phyloP scores from a whole-genome alignment of 53 echinoderm and acorn worm genomes.

The Arbacia lixula region DNA sequence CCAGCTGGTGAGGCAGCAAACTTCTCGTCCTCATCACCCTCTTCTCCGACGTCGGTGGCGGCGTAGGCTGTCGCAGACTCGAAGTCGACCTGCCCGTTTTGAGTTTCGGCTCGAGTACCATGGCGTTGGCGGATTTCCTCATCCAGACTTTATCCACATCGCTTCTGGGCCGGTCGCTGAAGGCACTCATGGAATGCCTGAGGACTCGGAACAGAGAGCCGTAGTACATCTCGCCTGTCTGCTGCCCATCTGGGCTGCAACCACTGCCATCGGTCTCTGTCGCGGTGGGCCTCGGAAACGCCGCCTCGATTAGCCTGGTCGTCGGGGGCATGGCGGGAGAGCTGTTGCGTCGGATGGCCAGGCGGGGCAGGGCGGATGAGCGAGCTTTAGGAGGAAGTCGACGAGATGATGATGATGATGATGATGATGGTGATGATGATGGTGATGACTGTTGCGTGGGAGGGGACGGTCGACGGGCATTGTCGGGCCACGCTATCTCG shows the following conservation, averaged over 20 bases:
- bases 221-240: constrained; percentile 41
- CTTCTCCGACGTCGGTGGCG: constrained; percentile 2
- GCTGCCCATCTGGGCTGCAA: not conserved
- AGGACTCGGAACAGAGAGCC: constrained; percentile 39
- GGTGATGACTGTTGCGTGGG: not conserved
- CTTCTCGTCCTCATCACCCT: not conserved
- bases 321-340: constrained; percentile 14
- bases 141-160: not conserved
- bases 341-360: constrained; percentile 22
- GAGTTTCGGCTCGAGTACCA: not conserved
- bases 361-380: constrained; percentile 4
- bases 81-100: not conserved
- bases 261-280: not conserved
- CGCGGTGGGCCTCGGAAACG: not conserved
- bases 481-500: not conserved
- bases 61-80: not conserved
- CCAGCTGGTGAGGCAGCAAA: not conserved
- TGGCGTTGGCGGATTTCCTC: not conserved
- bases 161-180: not conserved
- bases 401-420: not conserved
- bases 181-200: constrained; percentile 34
- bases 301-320: not conserved
- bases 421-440: not conserved
- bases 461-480: not conserved
- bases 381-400: not conserved